Conservation (phyloP, 2,113 vertebrate species). For the Vireo altiloquus region DNA sequence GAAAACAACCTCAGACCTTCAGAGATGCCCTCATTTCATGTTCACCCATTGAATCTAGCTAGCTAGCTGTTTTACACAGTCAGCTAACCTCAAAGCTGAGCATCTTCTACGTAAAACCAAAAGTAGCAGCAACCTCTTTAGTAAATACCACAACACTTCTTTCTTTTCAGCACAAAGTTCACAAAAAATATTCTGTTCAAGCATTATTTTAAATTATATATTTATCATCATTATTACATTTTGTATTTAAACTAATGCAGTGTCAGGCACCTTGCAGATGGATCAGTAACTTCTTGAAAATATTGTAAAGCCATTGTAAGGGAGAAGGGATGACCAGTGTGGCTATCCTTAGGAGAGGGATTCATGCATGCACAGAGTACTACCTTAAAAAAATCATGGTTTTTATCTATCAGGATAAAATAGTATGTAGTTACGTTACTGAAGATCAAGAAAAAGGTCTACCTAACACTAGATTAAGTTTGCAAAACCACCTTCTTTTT, state of each 20-base stretch:
- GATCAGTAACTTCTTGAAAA: not conserved
- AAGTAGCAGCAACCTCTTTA: not conserved
- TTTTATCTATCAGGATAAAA: not conserved
- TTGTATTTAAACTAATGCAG: not conserved
- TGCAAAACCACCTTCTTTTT: not conserved
- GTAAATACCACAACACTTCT: not conserved
- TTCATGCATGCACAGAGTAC: fast-evolving
- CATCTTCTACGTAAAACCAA: not conserved
- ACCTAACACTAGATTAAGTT: not conserved
- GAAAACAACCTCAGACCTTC: not conserved
- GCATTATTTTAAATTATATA: not conserved
- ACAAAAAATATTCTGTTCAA: not conserved
- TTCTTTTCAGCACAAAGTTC: not conserved
- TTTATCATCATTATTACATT: not conserved
- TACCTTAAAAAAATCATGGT: fast-evolving
- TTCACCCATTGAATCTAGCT: not conserved
- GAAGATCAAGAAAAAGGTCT: not conserved
- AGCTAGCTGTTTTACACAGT: not conserved
- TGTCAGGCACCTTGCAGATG: not conserved
- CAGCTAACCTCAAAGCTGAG: not conserved
- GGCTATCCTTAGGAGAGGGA: not conserved
- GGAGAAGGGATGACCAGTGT: fast-evolving
- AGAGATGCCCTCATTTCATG: not conserved
- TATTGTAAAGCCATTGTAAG: not conserved
- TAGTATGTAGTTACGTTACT: not conserved